phyloP scores from a whole-genome alignment of 2,113 vertebrate genomes.

The Oncorhynchus mykiss region DNA sequence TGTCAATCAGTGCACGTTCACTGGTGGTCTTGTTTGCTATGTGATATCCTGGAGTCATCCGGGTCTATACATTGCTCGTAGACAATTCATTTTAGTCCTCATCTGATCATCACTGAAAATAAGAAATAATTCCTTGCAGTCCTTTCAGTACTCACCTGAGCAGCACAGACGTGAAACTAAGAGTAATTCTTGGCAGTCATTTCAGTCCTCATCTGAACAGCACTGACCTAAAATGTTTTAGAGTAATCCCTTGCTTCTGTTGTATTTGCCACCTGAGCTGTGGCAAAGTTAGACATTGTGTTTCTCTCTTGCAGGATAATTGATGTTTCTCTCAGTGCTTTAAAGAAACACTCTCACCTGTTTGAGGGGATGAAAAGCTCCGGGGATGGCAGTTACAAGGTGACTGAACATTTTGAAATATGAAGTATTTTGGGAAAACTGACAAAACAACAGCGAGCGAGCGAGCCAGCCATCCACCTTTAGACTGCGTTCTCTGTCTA shows the following conservation, averaged over 20 bases:
- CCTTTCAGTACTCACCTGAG: too few relatives aligned
- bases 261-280: neutral
- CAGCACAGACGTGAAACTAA: too few relatives aligned
- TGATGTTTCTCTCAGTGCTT: constrained; percentile 99
- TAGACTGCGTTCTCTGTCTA: constrained; percentile 90
- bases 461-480: constrained; percentile 65
- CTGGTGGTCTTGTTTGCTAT: neutral
- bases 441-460: constrained; percentile 39
- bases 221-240: too few relatives aligned
- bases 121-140: neutral
- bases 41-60: neutral
- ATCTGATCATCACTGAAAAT: neutral
- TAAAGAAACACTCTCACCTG: constrained; percentile 96
- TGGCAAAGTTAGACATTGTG: neutral
- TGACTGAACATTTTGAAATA: constrained; percentile 88
- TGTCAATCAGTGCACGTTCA: constrained; percentile 34
- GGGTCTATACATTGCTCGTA: neutral
- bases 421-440: constrained; percentile 72
- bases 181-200: neutral
- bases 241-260: neutral
- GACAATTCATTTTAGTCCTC: neutral
- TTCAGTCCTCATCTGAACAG: too few relatives aligned
- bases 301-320: constrained; percentile 83
- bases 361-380: constrained; percentile 94
- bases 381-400: constrained; percentile 94